These are phyloP conservation scores for Plectropomus leopardus DNA, from an alignment of 2,113 vertebrate genomes.

Conservation along the genomic window DNA sequence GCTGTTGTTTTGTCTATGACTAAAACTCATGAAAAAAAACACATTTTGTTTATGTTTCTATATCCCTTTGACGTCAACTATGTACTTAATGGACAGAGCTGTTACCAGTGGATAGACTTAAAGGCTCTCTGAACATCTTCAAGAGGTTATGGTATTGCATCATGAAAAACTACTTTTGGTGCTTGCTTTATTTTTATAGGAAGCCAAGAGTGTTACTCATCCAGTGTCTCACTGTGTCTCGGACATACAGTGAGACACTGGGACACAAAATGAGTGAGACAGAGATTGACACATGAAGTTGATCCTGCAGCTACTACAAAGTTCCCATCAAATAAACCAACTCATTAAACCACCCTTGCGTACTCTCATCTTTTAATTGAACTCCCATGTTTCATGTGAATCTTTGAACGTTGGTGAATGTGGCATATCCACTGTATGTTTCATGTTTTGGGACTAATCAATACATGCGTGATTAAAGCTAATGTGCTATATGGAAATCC, in stretches of 20 bases:
- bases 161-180: neutral
- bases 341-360: constrained; percentile 38
- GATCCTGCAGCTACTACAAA: constrained; percentile 25
- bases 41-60: neutral
- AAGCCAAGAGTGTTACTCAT: neutral
- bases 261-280: neutral
- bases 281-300: constrained; percentile 16
- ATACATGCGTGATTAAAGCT: constrained; percentile 60
- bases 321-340: constrained; percentile 32
- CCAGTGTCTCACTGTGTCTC: too few species aligned
- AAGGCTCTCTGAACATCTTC: neutral
- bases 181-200: neutral
- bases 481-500: constrained; percentile 40
- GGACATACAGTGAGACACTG: neutral
- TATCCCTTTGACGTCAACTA: neutral
- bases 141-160: neutral
- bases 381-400: constrained; percentile 44
- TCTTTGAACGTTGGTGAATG: constrained; percentile 41
- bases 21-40: too few species aligned
- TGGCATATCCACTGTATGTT: constrained; percentile 46
- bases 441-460: constrained; percentile 71
- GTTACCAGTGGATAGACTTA: neutral
- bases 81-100: neutral
- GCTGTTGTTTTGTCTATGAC: too few species aligned
- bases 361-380: constrained; percentile 61